Base-by-base conservation (phyloP, 2,797 vertebrate species). In the Hozukius guyotensis region DNA sequence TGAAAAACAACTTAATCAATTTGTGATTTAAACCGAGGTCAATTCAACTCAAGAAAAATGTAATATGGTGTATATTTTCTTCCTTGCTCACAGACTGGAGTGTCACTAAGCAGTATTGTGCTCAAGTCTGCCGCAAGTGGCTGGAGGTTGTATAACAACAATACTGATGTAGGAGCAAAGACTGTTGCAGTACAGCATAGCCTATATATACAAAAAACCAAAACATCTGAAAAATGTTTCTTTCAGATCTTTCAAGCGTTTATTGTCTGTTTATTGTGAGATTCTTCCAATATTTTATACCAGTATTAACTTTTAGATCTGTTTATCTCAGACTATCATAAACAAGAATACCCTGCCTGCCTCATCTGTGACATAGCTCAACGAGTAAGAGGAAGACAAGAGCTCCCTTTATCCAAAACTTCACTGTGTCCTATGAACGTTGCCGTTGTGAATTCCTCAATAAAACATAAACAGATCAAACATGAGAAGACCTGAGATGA, bases 381-480 rank as follows among this genome's bases (percentile, higher is more conserved):
- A 52, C 10, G n/a, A 46, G 6, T 16, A 57, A 27, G 32, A 61
- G 13, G 46, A 2, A n/a, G 49, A 75, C 38, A 77, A 85, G 25
- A 66, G 20, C 14, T 49, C 24, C 52, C 75, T 64, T 76, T 29
- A 38, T 83, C 64, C 22, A 31, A 59, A 52, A 64, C 59, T 18
- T 20, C 36, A 11, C n/a, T 27, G 6, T 69, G 52, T 75, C 77
- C 31, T 69, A 18, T 76, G 77, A 88, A 65, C 34, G 55, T 31
- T 61, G 56, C 55, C 7, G 9, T 38, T 67, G 76, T 66, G 67
- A 73, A 59, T 68, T 57, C 66, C 70, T 88, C 72, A 87, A 93
- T 92, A 89, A 94, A 88, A 88, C 72, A 93, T 78, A 79, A 75
- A 80, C 71, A 79, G 29, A 78, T 72, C 66, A 77, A 75, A 84